These are phyloP conservation scores for Lepus europaeus DNA, from an alignment of 2,113 vertebrate species.

Conservation along the genomic window DNA sequence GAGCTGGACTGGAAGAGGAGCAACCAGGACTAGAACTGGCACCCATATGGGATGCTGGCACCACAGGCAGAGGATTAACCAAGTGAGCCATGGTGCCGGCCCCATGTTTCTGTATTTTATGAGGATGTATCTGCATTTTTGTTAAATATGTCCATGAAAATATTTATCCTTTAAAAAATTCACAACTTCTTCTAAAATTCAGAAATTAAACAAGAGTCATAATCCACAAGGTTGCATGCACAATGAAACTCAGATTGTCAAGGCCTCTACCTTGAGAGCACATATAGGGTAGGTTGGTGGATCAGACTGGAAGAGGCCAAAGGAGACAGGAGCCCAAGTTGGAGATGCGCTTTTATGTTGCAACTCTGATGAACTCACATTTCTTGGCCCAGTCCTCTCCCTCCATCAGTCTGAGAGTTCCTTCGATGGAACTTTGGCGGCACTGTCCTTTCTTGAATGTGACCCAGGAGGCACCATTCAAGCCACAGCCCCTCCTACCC, in stretches of 20 bases:
- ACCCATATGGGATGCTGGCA: no score
- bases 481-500: not conserved
- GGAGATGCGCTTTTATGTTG: not conserved
- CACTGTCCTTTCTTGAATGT: not conserved
- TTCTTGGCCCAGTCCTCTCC: not conserved
- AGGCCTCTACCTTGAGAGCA: not conserved
- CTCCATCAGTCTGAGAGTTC: not conserved
- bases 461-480: not conserved
- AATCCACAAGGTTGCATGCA: slow-evolving; percentile 8
- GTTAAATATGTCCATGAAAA: not conserved
- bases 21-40: no score
- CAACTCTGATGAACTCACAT: not conserved
- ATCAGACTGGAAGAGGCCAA: not conserved
- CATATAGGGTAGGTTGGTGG: not conserved
- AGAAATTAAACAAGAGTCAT: slow-evolving; percentile 56
- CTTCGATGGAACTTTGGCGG: not conserved
- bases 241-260: not conserved
- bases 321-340: not conserved
- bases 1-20: no score
- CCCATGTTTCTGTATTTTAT: slow-evolving; percentile 1
- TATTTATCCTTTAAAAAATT: not conserved
- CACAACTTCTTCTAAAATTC: slow-evolving; percentile 27
- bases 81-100: no score
- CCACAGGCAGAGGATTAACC: no score
- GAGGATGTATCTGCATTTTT: not conserved